A percentile compares a stretch with the other conserved stretches of the same genome.
Evolutionary conservation across 2,113 vertebrate species (phyloP).

Genomic region (Triplophysa rosa): DNA sequence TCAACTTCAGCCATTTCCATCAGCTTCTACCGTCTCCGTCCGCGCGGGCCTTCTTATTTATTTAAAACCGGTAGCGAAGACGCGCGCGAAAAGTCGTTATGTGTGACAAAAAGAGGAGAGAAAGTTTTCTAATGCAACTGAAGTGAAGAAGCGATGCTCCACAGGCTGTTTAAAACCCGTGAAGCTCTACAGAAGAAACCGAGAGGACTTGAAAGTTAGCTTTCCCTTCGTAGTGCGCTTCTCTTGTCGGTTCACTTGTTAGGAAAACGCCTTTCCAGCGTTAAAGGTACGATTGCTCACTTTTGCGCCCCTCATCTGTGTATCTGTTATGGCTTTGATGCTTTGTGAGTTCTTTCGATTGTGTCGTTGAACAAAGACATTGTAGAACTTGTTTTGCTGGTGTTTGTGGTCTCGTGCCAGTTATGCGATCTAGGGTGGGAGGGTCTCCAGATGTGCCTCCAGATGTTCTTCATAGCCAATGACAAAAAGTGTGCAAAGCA

Average conservation of each 20-base stretch:
- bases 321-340: neutral
- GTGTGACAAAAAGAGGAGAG: constrained; percentile 14
- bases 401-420: constrained; percentile 68
- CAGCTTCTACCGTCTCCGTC: constrained; percentile 62
- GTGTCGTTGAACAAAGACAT: constrained; percentile 41
- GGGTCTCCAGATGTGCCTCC: constrained; percentile 68
- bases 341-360: neutral
- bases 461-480: constrained; percentile 62
- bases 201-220: constrained; percentile 50
- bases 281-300: constrained; percentile 65
- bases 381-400: constrained; percentile 72
- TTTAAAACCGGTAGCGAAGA: constrained; percentile 56
- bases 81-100: constrained; percentile 14
- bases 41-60: constrained; percentile 46
- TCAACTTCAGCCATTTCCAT: constrained; percentile 68
- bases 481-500: constrained; percentile 16
- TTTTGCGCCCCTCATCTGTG: constrained; percentile 27
- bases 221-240: constrained; percentile 67
- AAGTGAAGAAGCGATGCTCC: neutral
- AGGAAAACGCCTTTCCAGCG: constrained; percentile 66
- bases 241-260: constrained; percentile 62
- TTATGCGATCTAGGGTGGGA: constrained; percentile 72
- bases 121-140: constrained; percentile 59
- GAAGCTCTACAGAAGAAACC: constrained; percentile 30
- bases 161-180: neutral